Evolutionary conservation across 2,888 invertebrate species (phyloP), one percentile per base, ranked within the genome.

Genomic region (Drosophila mayaguana): DNA sequence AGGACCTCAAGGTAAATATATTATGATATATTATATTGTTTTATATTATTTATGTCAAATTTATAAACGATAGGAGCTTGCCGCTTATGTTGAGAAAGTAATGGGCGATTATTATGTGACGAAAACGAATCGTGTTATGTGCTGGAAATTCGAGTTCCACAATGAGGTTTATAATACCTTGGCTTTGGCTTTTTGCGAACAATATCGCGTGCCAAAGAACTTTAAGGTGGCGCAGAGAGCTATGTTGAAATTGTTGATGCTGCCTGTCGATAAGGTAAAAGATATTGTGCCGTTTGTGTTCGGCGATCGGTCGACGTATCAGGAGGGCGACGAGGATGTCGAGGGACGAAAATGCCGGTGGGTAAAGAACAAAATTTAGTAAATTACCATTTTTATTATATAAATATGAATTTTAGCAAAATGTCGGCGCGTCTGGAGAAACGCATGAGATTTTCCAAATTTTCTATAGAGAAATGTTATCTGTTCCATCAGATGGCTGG

Each of bases 61-160:
- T 8, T n/a, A 40, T 40, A 8, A n/a, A 8, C 28, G 7, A 28
- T 38, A 77, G 78, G 25, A 12, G 0, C 72, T 78, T 6, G 75
- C 63, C 75, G 8, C 77, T 12, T 91, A 85, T 32, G 81, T 92
- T 0, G 92, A 92, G 72, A 80, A 89, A 51, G 70, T 90, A 0
- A 91, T 92, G 91, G 91, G 92, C 2, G 90, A 92, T 43, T 92
- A 91, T 70, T 89, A 92, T 9, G 89, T 91, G 5, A 63, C 84
- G 0, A 92, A 92, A 71, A 91, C 92, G 1, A 67, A 83, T 38
- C 91, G 92, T 7, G 85, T 92, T 2, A 91, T 92, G 91, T 92
- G 92, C 40, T 91, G 92, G 90, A 92, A 91, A 65, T 92, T 92
- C 43, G 87, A 92, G 62, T 92, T 92, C 36, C 83, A 91, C 2